Evolutionary conservation across 1,140 invertebrate genomes (phyloP).

Genomic region (Leptonema lineaticorne): DNA sequence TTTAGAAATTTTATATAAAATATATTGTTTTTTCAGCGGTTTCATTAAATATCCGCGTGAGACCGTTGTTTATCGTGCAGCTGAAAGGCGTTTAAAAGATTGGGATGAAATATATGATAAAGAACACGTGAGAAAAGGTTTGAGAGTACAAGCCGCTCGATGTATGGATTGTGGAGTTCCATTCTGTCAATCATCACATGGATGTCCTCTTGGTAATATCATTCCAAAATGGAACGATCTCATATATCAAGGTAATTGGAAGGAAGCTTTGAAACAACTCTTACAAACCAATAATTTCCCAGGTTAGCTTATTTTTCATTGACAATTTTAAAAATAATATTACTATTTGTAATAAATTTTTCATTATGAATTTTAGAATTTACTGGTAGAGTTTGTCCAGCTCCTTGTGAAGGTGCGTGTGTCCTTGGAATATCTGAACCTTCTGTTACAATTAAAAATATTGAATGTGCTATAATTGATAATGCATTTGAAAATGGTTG

Average conservation of each 20-base stretch:
- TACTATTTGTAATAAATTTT: neutral
- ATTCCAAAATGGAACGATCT: slow-evolving; percentile 99
- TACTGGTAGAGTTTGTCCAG: slow-evolving; percentile 96
- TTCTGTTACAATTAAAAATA: slow-evolving; percentile 98
- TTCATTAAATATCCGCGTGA: slow-evolving; percentile 96
- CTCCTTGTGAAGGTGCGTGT: slow-evolving; percentile 98
- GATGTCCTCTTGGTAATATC: slow-evolving; percentile 97
- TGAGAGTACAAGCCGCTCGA: slow-evolving; percentile 89
- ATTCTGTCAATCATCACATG: slow-evolving; percentile 94
- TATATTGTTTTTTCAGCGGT: slow-evolving; percentile 58
- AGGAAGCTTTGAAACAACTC: slow-evolving; percentile 92
- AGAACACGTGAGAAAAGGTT: slow-evolving; percentile 78
- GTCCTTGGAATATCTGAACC: slow-evolving; percentile 95
- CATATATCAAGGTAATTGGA: slow-evolving; percentile 93
- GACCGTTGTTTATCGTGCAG: slow-evolving; percentile 78
- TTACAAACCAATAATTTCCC: slow-evolving; percentile 99
- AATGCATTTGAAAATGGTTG: slow-evolving; percentile 96
- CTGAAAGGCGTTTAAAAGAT: slow-evolving; percentile 82
- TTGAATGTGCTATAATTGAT: slow-evolving; percentile 98
- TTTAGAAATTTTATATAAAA: neutral
- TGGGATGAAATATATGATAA: slow-evolving; percentile 98
- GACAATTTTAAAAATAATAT: neutral
- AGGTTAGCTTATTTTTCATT: slow-evolving; percentile 48
- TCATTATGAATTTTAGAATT: slow-evolving; percentile 70
- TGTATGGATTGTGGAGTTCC: slow-evolving; percentile 99